Conservation (phyloP, 2,888 invertebrate species). For the Iphiclides podalirius region DNA sequence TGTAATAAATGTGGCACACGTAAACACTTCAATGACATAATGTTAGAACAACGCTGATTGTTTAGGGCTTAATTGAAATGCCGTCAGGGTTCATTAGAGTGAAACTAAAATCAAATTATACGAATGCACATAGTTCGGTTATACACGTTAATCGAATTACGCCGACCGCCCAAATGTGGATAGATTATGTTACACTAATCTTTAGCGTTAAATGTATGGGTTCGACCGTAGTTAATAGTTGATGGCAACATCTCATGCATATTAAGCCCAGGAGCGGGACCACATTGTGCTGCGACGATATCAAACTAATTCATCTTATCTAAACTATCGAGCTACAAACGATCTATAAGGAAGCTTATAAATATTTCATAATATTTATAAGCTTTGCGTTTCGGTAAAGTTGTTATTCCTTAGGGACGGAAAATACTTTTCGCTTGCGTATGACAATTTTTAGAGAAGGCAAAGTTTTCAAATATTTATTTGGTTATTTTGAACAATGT, state of each 20-base stretch:
- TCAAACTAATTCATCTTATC: constrained; percentile 13
- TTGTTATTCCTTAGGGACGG: constrained; percentile 11
- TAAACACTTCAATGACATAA: constrained; percentile 13
- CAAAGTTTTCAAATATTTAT: too few relatives aligned
- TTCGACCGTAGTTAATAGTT: constrained; percentile 15
- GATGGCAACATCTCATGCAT: constrained; percentile 9
- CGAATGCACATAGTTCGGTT: constrained; percentile 10
- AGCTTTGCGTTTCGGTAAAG: not conserved
- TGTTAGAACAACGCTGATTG: constrained; percentile 11
- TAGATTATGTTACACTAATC: constrained; percentile 21
- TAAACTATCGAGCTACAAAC: constrained; percentile 12
- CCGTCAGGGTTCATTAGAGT: constrained; percentile 24
- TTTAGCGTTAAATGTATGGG: constrained; percentile 18
- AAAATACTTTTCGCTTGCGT: too few relatives aligned
- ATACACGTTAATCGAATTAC: constrained; percentile 20
- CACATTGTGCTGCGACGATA: too few relatives aligned
- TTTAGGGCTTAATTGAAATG: constrained; percentile 27
- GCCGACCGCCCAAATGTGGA: constrained; percentile 15
- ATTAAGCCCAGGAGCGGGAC: too few relatives aligned
- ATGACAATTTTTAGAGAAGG: too few relatives aligned
- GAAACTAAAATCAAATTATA: constrained; percentile 30
- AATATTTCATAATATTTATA: constrained; percentile 21
- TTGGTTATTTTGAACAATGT: too few relatives aligned
- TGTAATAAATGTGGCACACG: constrained; percentile 4
- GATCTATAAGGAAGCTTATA: constrained; percentile 14